Percentiles rank a stretch among this genome's conserved stretches.
These are phyloP conservation scores for Trypoxylus dichotomus DNA, from an alignment of 1,140 invertebrate genomes.

Conservation along the genomic window DNA sequence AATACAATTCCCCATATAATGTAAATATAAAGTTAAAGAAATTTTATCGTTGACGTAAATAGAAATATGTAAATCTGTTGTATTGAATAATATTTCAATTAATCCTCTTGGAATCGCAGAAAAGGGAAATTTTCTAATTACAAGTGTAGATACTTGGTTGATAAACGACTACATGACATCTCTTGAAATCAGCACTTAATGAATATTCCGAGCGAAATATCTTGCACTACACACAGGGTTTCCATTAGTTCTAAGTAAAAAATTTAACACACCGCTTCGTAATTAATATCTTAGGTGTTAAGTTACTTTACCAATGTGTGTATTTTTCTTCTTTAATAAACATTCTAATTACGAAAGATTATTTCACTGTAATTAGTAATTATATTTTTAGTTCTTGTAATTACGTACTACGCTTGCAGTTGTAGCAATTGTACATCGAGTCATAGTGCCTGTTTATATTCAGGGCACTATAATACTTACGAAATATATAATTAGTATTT, in stretches of 20 bases:
- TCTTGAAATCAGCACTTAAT: neutral
- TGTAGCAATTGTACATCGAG: conserved; percentile 11
- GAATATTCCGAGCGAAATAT: neutral
- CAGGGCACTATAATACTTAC: neutral
- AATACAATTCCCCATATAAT: too few species aligned
- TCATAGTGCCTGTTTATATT: neutral
- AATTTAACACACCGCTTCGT: conserved; percentile 5
- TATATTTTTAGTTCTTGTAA: conserved; percentile 14
- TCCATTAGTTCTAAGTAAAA: neutral
- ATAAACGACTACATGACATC: neutral
- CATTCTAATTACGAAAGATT: conserved; percentile 25
- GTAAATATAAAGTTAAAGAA: too few species aligned
- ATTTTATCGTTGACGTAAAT: too few species aligned
- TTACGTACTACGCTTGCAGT: neutral
- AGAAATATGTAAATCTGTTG: too few species aligned
- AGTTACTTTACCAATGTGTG: conserved; percentile 10
- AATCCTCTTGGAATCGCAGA: neutral
- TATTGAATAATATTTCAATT: neutral
- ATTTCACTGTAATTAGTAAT: conserved; percentile 6
- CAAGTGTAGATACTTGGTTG: neutral
- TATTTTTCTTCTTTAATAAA: conserved; percentile 10
- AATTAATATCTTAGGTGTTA: conserved; percentile 17
- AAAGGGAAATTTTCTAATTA: conserved; percentile 8
- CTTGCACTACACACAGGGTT: neutral
- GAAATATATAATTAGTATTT: conserved; percentile 19